Base-by-base conservation (phyloP, 2,797 vertebrate genomes). In the Odontamblyopus lacepedii region DNA sequence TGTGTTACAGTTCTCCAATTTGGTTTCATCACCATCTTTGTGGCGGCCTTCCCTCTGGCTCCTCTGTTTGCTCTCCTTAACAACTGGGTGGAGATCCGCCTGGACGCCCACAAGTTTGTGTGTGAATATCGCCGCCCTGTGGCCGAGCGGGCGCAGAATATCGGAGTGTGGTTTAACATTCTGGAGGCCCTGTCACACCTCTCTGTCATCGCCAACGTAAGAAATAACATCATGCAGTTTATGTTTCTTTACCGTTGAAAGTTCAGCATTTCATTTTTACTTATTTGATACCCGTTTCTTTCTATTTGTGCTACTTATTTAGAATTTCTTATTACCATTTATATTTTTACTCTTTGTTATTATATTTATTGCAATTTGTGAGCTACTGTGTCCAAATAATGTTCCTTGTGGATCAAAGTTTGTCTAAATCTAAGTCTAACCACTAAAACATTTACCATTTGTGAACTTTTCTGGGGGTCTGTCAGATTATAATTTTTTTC, bases 21-120 rank as follows among this genome's bases (percentile, higher is more conserved):
- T 73, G 94, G 94, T 2, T 95, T 96, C 86, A 95, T 95, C 82
- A 94, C 94, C 70, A 93, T 95, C 75, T 95, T 95, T 3, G 93
- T 94, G 84, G 94, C 91, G 0, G 93, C 94, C 0, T 95, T 95
- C 83, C 95, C 93, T 0, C 91, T 94, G 65, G 94, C 93, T 1
- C 95, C 94, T 0, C 92, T 95, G 60, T 95, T 95, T 0, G 93
- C 94, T 0, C 88, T 95, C 51, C 89, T 95, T 62, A 95, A 93
- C 82, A 94, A 93, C 91, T 95, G 94, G 94, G 91, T 92, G 41
- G 94, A 96, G 78, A 92, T 95, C 64, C 89, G 89, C 2, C 91
- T 93, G 79, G 93, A 95, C 0, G 91, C 94, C 30, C 93, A 95
- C 82, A 94, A 94, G 86, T 95, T 95, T 70, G 92, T 92, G 66